These are phyloP conservation scores for Drosophila austrosaltans DNA, from an alignment of 2,888 invertebrate genomes.

Conservation along the genomic window DNA sequence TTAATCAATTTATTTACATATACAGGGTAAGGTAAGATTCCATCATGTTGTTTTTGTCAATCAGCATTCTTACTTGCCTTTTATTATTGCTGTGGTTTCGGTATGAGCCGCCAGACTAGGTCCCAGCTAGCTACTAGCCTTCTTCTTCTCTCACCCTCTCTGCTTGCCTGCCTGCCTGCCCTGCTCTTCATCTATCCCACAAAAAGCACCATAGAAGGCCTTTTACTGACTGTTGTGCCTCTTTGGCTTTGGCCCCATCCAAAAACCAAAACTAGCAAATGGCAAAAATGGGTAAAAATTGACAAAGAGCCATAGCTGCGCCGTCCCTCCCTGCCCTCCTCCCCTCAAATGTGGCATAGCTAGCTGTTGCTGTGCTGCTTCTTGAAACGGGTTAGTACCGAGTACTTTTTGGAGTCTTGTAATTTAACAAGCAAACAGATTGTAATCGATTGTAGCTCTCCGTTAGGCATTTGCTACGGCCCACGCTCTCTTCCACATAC, in stretches of 20 bases:
- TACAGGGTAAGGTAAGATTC: neutral
- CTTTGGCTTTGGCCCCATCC: constrained; percentile 19
- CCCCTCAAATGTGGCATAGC: too few species aligned
- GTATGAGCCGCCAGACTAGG: constrained; percentile 1
- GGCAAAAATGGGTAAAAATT: constrained; percentile 69
- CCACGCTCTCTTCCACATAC: constrained; percentile 46
- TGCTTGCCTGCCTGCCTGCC: neutral
- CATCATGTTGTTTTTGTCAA: neutral
- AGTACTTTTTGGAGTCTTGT: constrained; percentile 54
- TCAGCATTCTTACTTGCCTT: constrained; percentile 9
- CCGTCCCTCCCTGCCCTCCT: neutral
- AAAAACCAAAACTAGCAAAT: constrained; percentile 41
- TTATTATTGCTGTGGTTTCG: constrained; percentile 9
- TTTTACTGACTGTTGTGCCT: constrained; percentile 26
- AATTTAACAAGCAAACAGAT: constrained; percentile 78
- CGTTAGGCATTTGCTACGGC: constrained; percentile 34
- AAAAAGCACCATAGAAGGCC: constrained; percentile 35
- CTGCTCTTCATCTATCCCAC: constrained; percentile 19
- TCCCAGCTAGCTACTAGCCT: neutral
- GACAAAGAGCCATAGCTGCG: constrained; percentile 40
- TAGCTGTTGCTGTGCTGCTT: constrained; percentile 5
- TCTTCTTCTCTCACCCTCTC: constrained; percentile 3
- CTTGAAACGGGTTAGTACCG: constrained; percentile 39
- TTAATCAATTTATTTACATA: too few species aligned
- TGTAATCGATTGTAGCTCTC: constrained; percentile 69